phyloP scores from a whole-genome alignment of 1,140 invertebrate species.

The Potamilus streckersoni region DNA sequence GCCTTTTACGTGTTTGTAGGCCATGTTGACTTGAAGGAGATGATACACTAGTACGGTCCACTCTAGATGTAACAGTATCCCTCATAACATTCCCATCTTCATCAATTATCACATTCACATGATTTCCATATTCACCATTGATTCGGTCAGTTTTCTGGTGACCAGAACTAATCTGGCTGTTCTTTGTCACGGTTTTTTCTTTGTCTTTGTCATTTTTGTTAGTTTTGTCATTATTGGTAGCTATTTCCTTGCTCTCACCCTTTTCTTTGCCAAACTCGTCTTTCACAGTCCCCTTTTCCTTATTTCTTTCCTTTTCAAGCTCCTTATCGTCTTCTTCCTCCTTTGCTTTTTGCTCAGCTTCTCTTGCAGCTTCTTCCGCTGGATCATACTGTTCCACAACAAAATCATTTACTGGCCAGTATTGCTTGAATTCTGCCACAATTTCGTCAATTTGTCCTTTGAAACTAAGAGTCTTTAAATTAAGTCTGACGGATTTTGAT shows the following conservation, averaged over 20 bases:
- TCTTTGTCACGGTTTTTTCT: conserved; percentile 33
- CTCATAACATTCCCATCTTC: too few relatives aligned
- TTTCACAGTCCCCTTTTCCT: neutral
- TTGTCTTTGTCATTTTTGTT: neutral
- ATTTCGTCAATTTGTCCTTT: conserved; percentile 66
- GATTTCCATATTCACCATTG: too few relatives aligned
- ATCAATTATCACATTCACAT: too few relatives aligned
- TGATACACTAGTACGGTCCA: too few relatives aligned
- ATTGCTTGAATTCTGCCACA: conserved; percentile 61
- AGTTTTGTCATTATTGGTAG: neutral
- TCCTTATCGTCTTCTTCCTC: conserved; percentile 24
- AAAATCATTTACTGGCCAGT: conserved; percentile 61
- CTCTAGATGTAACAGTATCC: too few relatives aligned
- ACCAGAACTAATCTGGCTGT: neutral
- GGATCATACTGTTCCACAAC: conserved; percentile 41
- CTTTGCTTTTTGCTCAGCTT: conserved; percentile 33
- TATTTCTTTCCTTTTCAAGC: conserved; percentile 13
- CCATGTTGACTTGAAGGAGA: too few relatives aligned
- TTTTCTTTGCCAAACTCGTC: conserved; percentile 25
- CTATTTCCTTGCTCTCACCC: conserved; percentile 22
- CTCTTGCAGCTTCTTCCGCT: conserved; percentile 36
- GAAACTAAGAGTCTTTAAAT: conserved; percentile 63
- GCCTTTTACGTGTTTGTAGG: neutral
- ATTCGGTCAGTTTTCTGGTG: too few relatives aligned
- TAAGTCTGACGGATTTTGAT: conserved; percentile 53